phyloP scores from a whole-genome alignment of 1,140 invertebrate species.

The Drosophila navojoa region DNA sequence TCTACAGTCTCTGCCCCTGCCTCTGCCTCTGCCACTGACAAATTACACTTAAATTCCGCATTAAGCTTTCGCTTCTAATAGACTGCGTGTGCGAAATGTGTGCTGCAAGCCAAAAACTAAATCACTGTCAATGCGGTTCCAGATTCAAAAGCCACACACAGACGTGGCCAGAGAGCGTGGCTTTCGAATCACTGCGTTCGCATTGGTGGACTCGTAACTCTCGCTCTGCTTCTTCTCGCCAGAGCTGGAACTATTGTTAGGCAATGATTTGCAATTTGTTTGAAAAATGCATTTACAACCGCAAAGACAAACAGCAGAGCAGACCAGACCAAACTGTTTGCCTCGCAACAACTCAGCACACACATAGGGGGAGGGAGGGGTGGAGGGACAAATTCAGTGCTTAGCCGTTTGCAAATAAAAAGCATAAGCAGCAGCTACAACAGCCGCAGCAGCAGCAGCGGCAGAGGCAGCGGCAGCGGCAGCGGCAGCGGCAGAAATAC shows the following conservation, averaged over 20 bases:
- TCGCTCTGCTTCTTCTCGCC: neutral
- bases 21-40: too few species aligned
- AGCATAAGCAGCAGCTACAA: constrained; percentile 61
- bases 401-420: constrained; percentile 62
- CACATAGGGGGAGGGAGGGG: neutral
- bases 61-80: constrained; percentile 67
- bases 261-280: constrained; percentile 82
- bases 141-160: constrained; percentile 58
- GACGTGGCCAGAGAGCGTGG: constrained; percentile 5
- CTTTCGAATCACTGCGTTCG: constrained; percentile 43
- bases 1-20: neutral
- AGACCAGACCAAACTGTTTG: constrained; percentile 29
- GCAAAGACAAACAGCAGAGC: constrained; percentile 68
- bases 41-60: constrained; percentile 58
- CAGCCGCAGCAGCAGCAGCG: constrained; percentile 4
- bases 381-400: constrained; percentile 3
- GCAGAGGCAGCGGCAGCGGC: constrained; percentile 15
- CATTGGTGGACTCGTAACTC: constrained; percentile 18
- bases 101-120: constrained; percentile 70
- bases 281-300: constrained; percentile 80
- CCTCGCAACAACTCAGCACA: neutral
- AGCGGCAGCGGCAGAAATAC: constrained; percentile 5
- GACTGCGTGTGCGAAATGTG: constrained; percentile 56
- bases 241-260: constrained; percentile 71
- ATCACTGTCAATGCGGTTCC: constrained; percentile 75